Evolutionary conservation across 2,113 vertebrate species (phyloP).

Genomic region (Osmerus eperlanus): DNA sequence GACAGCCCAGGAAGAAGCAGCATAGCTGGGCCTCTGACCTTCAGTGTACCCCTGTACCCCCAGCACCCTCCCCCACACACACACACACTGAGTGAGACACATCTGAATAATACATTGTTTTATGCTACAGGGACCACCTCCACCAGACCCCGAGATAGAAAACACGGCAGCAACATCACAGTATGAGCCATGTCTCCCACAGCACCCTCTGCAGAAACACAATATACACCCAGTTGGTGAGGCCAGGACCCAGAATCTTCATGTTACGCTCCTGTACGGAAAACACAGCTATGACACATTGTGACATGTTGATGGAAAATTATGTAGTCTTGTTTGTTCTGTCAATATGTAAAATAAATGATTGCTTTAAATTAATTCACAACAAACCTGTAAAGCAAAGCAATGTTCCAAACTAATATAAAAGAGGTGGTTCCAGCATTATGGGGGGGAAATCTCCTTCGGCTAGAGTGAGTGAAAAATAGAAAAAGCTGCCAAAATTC

Average conservation of each 20-base stretch:
- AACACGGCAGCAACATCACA: conserved; percentile 40
- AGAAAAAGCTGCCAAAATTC: conserved; percentile 33
- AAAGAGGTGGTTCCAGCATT: not conserved
- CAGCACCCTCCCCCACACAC: not conserved
- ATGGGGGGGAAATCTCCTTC: conserved; percentile 32
- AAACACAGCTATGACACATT: too few species aligned
- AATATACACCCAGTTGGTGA: conserved; percentile 34
- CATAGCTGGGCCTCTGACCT: conserved; percentile 60
- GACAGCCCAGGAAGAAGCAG: conserved; percentile 53
- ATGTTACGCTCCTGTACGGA: not conserved
- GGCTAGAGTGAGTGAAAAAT: conserved; percentile 33
- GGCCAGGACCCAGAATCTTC: not conserved
- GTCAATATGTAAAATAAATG: not conserved
- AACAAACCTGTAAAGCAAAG: not conserved
- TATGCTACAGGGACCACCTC: conserved; percentile 47
- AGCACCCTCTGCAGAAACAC: conserved; percentile 29
- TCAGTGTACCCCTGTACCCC: conserved; percentile 38
- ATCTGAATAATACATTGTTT: conserved; percentile 68
- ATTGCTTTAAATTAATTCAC: not conserved
- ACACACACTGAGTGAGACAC: conserved; percentile 34
- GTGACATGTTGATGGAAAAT: not conserved
- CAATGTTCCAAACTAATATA: not conserved
- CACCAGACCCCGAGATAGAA: conserved; percentile 29
- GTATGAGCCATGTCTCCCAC: conserved; percentile 32
- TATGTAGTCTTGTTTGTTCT: not conserved